A percentile compares a stretch with the other conserved stretches of the same genome.
Evolutionary conservation across 1,140 invertebrate species (phyloP).

Genomic region (Drosophila yakuba): DNA sequence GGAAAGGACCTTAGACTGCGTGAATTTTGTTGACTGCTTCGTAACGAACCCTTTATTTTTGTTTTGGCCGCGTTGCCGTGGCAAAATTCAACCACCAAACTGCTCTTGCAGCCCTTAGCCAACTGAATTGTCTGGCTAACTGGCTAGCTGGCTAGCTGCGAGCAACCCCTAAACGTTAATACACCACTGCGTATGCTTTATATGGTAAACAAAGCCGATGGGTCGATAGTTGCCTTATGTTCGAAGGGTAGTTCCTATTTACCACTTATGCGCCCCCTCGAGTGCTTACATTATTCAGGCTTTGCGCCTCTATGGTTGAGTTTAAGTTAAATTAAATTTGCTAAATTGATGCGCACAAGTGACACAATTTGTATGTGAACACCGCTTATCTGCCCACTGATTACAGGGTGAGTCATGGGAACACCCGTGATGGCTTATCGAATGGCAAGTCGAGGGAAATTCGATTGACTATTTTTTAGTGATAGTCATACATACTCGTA

Average conservation of each 20-base stretch:
- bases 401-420: slow-evolving; percentile 26
- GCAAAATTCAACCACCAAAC: slow-evolving; percentile 34
- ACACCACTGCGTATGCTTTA: slow-evolving; percentile 66
- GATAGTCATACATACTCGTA: background rate
- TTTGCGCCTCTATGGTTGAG: slow-evolving; percentile 31
- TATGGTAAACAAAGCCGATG: slow-evolving; percentile 51
- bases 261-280: slow-evolving; percentile 23
- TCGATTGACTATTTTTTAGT: background rate
- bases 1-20: slow-evolving; percentile 60
- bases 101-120: slow-evolving; percentile 40
- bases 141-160: slow-evolving; percentile 1
- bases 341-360: slow-evolving; percentile 53
- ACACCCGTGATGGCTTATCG: slow-evolving; percentile 13
- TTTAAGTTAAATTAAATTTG: slow-evolving; percentile 53
- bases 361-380: slow-evolving; percentile 19
- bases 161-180: slow-evolving; percentile 63
- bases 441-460: slow-evolving; percentile 26
- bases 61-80: slow-evolving; percentile 54
- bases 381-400: slow-evolving; percentile 26
- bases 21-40: slow-evolving; percentile 36
- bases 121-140: slow-evolving; percentile 45
- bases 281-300: slow-evolving; percentile 29
- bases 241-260: slow-evolving; percentile 32
- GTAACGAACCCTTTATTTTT: slow-evolving; percentile 38
- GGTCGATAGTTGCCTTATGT: slow-evolving; percentile 62